Evolutionary conservation across 2,797 vertebrate genomes (phyloP), one percentile per base, ranked within the genome.

Genomic region (Otus scops): DNA sequence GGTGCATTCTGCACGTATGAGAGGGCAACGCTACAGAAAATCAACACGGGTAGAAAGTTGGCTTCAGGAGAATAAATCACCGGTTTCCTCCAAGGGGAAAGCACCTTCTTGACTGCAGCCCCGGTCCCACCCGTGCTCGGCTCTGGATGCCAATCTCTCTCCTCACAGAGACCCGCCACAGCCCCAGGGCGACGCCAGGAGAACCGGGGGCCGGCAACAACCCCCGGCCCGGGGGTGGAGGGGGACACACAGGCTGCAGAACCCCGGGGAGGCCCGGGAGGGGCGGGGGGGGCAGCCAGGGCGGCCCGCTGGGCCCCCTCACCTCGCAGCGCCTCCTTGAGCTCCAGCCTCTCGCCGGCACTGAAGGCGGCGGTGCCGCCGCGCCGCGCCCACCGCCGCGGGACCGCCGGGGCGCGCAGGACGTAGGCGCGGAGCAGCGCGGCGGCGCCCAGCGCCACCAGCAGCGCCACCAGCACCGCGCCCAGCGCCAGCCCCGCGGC

Each of bases 251-350:
- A 10, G 76, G 51, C 68, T n/a, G 36, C 43, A 32, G 50, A 19
- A n/a, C 64, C 28, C 26, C 11, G 45, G 6, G 56, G 21, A 20
- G 34, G 14, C 12, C n/a, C 53, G 41, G 39, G 47, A 21, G 54
- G 57, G 36, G 3, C 27, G 3, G 32, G 24, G 34, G 34, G 30
- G 8, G 34, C 47, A 19, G 47, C 24, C 48, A 17, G 65, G 74
- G 64, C n/a, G 41, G 78, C 69, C 54, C 15, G 27, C 38, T 57
- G 59, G 84, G 50, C 81, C 61, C 89, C 92, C 89, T 98, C 97
- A 99, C 99, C 99, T 99, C 98, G 98, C 63, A 99, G 98, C 27
- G 96, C 82, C 8, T 95, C 93, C 28, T 99, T 97, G 2, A 99
- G 97, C 61, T 98, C 89, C 70, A 95, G 78, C 89, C 97, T 97